These are phyloP conservation scores for Nemapogon koenigi DNA, from an alignment of 2,888 invertebrate species.

Conservation along the genomic window DNA sequence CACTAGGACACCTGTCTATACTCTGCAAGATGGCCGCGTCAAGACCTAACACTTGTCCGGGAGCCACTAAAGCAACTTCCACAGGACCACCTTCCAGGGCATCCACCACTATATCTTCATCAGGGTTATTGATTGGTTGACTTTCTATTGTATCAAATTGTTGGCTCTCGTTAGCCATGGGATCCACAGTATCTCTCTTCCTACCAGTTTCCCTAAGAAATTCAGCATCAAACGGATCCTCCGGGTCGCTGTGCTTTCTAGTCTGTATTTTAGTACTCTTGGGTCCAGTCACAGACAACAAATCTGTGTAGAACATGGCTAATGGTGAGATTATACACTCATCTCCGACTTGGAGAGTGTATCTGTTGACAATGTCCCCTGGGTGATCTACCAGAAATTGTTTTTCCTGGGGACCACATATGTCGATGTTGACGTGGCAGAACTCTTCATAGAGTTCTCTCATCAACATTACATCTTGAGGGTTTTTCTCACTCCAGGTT, in stretches of 20 bases:
- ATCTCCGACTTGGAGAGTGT: conserved; percentile 85
- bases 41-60: conserved; percentile 82
- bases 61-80: conserved; percentile 73
- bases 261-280: conserved; percentile 78
- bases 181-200: conserved; percentile 56
- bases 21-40: conserved; percentile 92
- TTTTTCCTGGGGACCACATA: conserved; percentile 88
- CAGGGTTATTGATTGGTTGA: conserved; percentile 57
- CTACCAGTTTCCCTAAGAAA: conserved; percentile 87
- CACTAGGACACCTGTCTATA: conserved; percentile 87
- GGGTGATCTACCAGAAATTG: conserved; percentile 77
- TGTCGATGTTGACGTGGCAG: conserved; percentile 90
- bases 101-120: conserved; percentile 79
- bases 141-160: conserved; percentile 55
- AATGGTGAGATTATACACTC: conserved; percentile 92
- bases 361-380: conserved; percentile 70
- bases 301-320: conserved; percentile 86
- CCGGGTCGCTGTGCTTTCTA: conserved; percentile 77
- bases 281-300: conserved; percentile 82
- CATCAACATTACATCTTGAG: conserved; percentile 80
- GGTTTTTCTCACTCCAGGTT: conserved; percentile 75
- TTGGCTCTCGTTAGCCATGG: conserved; percentile 42
- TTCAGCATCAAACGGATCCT: conserved; percentile 93
- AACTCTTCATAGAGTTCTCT: conserved; percentile 87
- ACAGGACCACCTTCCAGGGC: conserved; percentile 60